Percentiles rank a stretch among this genome's conserved stretches.
Evolutionary conservation across 2,888 invertebrate genomes (phyloP).

Genomic region (Cecidostiba fungosa): DNA sequence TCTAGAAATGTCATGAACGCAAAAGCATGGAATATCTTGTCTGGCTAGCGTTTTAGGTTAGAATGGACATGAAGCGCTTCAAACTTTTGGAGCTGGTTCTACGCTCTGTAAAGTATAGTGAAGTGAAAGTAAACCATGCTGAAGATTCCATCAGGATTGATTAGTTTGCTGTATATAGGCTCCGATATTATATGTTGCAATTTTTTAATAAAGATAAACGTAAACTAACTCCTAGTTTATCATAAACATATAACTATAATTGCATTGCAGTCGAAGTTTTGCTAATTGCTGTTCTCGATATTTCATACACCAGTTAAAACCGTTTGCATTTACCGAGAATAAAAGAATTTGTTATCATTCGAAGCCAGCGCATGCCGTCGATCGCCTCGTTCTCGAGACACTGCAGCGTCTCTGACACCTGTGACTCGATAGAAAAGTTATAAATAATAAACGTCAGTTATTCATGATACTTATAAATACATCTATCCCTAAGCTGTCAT

Average conservation of each 20-base stretch:
- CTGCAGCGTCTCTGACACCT: not conserved
- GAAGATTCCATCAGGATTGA: not conserved
- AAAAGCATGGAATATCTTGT: not conserved
- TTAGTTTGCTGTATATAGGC: not conserved
- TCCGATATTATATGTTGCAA: not conserved
- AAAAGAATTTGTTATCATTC: not conserved
- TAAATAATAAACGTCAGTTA: not conserved
- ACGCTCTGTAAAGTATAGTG: not conserved
- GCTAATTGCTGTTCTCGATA: not conserved
- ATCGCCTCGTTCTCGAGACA: not conserved
- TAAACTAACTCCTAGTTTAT: no score
- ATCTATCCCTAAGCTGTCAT: not conserved
- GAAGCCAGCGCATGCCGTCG: not conserved
- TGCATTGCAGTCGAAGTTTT: no score
- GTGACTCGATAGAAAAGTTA: not conserved
- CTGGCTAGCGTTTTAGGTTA: not conserved
- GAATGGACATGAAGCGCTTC: not conserved
- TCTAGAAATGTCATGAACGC: not conserved
- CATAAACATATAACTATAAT: no score
- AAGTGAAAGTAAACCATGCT: not conserved
- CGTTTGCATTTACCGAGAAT: not conserved
- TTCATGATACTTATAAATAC: no score
- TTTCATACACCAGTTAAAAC: not conserved
- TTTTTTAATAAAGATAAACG: no score
- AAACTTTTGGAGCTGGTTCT: not conserved